Percentiles rank a stretch among this genome's conserved stretches.
Conservation (phyloP, 2,113 vertebrate species). For the Cinclus cinclus region DNA sequence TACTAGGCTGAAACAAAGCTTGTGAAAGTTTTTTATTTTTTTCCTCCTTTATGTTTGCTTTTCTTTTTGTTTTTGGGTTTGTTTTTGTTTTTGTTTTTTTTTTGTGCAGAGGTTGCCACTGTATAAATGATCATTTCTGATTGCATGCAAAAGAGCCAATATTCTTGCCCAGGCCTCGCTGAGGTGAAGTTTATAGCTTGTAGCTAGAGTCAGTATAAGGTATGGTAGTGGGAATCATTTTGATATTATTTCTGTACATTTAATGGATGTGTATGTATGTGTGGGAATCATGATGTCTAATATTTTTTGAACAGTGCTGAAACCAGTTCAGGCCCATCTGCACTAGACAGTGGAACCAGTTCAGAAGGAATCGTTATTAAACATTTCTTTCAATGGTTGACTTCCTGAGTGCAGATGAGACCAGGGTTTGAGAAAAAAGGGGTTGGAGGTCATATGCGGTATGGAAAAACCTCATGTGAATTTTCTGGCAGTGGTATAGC, state of each 20-base stretch:
- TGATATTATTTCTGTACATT: conserved; percentile 51
- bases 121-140: conserved; percentile 59
- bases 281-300: conserved; percentile 10
- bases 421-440: not conserved
- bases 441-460: accelerated
- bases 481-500: not conserved
- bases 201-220: conserved; percentile 65
- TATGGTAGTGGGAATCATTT: conserved; percentile 62
- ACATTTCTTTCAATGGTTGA: not conserved
- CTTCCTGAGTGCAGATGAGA: not conserved
- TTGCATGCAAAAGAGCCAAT: conserved; percentile 69
- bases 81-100: not conserved
- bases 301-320: not conserved
- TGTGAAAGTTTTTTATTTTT: conserved; percentile 51
- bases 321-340: not conserved
- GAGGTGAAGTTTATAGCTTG: conserved; percentile 66
- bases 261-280: conserved; percentile 31
- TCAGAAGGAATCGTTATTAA: not conserved
- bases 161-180: conserved; percentile 66
- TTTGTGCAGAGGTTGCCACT: conserved; percentile 51
- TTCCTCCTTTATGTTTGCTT: not conserved
- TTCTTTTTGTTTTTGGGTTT: not conserved
- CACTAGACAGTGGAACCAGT: not conserved
- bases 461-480: not conserved
- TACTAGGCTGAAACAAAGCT: conserved; percentile 56